phyloP scores from a whole-genome alignment of 2,888 invertebrate species.

The Acrobasis consociella region DNA sequence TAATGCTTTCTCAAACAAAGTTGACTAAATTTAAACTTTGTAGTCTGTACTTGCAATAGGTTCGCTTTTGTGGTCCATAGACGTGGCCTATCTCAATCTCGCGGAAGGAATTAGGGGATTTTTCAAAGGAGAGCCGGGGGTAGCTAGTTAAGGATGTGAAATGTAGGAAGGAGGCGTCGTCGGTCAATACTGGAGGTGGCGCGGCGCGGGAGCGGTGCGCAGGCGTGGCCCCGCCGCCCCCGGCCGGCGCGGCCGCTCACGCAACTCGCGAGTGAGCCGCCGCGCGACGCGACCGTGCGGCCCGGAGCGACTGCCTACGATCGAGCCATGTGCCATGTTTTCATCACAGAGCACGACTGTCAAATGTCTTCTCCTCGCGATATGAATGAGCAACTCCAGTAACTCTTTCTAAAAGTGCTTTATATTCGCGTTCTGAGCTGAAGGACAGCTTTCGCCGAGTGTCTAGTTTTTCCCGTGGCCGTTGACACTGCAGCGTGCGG shows the following conservation, averaged over 20 bases:
- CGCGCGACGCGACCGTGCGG: conserved; percentile 78
- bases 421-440: conserved; percentile 39
- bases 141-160: conserved; percentile 81
- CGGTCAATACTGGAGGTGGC: conserved; percentile 82
- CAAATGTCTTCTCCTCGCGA: conserved; percentile 54
- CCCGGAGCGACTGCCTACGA: conserved; percentile 54
- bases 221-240: conserved; percentile 65
- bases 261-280: conserved; percentile 79
- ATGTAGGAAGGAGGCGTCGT: conserved; percentile 80
- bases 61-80: conserved; percentile 49
- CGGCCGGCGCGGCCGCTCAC: conserved; percentile 53
- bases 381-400: conserved; percentile 61
- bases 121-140: conserved; percentile 77
- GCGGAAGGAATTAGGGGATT: conserved; percentile 72
- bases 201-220: conserved; percentile 73
- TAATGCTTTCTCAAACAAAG: neutral
- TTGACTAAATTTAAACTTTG: conserved; percentile 28
- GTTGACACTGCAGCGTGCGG: conserved; percentile 81
- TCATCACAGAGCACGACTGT: conserved; percentile 69
- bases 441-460: conserved; percentile 69
- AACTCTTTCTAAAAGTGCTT: conserved; percentile 35
- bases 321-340: conserved; percentile 79
- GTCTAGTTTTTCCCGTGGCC: conserved; percentile 78
- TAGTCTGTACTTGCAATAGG: conserved; percentile 38
- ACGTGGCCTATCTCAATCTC: conserved; percentile 73